Evolutionary conservation across 2,113 vertebrate species (phyloP), one percentile per base, ranked within the genome.

Genomic region (Channa maculata): DNA sequence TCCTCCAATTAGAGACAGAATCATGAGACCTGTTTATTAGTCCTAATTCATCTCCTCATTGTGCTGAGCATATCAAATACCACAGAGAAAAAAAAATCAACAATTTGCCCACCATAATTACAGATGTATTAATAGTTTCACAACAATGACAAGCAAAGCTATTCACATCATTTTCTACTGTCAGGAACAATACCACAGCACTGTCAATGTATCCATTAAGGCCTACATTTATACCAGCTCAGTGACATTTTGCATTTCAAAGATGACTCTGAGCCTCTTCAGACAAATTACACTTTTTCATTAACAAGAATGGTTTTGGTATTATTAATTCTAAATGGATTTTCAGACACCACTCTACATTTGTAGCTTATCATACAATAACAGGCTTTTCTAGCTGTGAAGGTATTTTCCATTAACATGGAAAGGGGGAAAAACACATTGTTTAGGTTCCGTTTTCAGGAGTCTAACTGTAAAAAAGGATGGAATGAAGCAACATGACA

Each of bases 291-390:
- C 86, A 86, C 76, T 73, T 91, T 91, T 91, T 92, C 89, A 92
- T 93, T 90, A 92, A 88, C 76, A 75, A 59, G 84, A 79, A 85
- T 62, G 88, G 71, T 92, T 90, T 85, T 65, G 73, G 80, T 75
- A 86, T 92, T 93, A 93, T 94, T 94, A 92, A 91, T 88, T 91
- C 76, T 91, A 88, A 94, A 94, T 93, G 89, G 88, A 75, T 91
- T 94, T 92, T 75, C 79, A 88, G 80, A 84, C 86, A 77, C 87
- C 75, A 74, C 84, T 85, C 83, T 86, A 65, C 86, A 84, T 86
- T 87, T 77, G 71, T 61, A 84, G 84, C 92, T 94, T 95, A 94
- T 95, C 93, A 72, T 90, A 83, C 84, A 83, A 85, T 60, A 77
- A 83, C 93, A 95, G 93, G 82, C 91, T 77, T 89, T 87, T 76